Base-by-base conservation (phyloP, 2,888 invertebrate genomes). In the Apotomis turbidana region DNA sequence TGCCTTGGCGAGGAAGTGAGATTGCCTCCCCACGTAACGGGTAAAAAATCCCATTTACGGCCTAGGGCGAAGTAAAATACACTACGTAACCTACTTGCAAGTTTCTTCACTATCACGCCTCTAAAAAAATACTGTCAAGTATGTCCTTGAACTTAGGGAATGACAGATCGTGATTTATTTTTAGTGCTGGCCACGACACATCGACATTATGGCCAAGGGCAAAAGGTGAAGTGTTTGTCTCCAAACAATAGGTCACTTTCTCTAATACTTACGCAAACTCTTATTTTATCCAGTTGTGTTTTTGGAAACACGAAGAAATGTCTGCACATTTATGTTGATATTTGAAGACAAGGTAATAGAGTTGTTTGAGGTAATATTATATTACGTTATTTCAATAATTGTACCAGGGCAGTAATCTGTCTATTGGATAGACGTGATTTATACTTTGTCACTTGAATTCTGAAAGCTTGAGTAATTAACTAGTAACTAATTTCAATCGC, bases 361-460 rank as follows among this genome's bases (percentile, higher is more conserved):
- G 36, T 12, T 55, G 38, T 38, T 5, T 49, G 49, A 49, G 8
- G 9, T 9, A 10, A 4, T 49, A 10, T 12, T 9, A 4, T 49
- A 10, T 12, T 9, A 10, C 6, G 0, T 0, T 49, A 49, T 8
- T 49, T 9, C 49, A 49, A 9, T 49, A 49, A 41, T 41, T 41
- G n/a, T n/a, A n/a, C 10, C n/a, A 57, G 36, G 57, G n/a, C n/a
- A n/a, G n/a, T 12, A 57, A 57, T 49, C 9, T 49, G 49, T 3
- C 49, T 49, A 49, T 57, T 57, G 38, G 36, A 12, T 57, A 36
- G 5, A 2, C 57, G 57, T 57, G 12, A 57, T 57, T 38, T 57
- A 57, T 57, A 36, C 57, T 27, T 36, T 62, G 51, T 27, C 54
- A 55, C 55, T 64, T 64, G 64, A 55, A 55, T 55, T 44, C 54